Evolutionary conservation across 2,888 invertebrate genomes (phyloP).

Genomic region (Rhimphoctona megacephalus): DNA sequence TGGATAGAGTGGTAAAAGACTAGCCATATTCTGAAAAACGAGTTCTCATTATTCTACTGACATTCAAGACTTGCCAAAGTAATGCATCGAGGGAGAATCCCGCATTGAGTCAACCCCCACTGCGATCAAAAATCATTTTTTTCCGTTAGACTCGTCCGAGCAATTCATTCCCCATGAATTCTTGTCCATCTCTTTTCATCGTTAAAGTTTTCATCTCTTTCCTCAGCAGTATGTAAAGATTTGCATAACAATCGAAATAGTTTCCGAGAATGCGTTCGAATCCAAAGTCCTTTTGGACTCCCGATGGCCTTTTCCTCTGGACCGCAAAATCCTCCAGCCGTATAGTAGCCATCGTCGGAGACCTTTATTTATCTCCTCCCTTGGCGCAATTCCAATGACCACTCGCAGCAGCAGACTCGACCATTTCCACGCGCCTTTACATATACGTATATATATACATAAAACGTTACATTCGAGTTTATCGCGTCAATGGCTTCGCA

Average conservation of each 20-base stretch:
- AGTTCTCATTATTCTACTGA: constrained; percentile 63
- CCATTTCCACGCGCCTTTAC: constrained; percentile 29
- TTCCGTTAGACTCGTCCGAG: neutral
- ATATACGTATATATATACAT: constrained; percentile 21
- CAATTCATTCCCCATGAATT: constrained; percentile 40
- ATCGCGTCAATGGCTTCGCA: constrained; percentile 43
- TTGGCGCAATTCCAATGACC: constrained; percentile 57
- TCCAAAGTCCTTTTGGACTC: neutral
- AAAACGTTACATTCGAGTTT: constrained; percentile 21
- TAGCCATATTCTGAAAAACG: constrained; percentile 42
- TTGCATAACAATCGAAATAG: constrained; percentile 61
- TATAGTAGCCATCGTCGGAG: constrained; percentile 23
- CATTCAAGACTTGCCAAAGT: constrained; percentile 27
- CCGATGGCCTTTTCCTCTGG: constrained; percentile 7
- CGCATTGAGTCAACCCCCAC: neutral
- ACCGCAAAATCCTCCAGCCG: constrained; percentile 13
- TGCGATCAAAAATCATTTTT: constrained; percentile 47
- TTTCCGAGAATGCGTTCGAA: constrained; percentile 29
- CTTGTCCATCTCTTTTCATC: constrained; percentile 15
- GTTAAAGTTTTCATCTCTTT: constrained; percentile 35
- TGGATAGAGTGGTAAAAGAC: neutral
- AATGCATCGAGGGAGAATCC: constrained; percentile 28
- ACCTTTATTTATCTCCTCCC: constrained; percentile 45
- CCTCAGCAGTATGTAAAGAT: constrained; percentile 22
- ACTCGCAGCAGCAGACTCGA: constrained; percentile 23